Percentiles rank a stretch among this genome's conserved stretches.
phyloP scores from a whole-genome alignment of 1,140 invertebrate genomes.

The Papilio helenus region DNA sequence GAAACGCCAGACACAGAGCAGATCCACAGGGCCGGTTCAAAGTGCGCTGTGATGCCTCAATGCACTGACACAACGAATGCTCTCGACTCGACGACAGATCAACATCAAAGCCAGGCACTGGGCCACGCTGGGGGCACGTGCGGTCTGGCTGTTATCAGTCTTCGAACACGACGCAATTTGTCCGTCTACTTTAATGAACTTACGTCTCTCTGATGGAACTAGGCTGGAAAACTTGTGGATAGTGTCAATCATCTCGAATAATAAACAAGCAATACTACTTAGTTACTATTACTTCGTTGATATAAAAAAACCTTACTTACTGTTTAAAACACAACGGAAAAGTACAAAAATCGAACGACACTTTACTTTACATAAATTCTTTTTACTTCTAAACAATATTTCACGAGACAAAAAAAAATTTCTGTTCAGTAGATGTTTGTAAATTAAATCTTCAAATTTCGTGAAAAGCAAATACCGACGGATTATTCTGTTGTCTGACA shows the following conservation, averaged over 20 bases:
- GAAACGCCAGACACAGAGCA: background rate
- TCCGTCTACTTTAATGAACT: background rate
- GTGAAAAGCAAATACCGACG: background rate
- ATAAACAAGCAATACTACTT: background rate
- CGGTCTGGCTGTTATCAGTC: background rate
- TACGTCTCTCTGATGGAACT: background rate
- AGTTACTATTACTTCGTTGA: background rate
- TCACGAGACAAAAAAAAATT: background rate
- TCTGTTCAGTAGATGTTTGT: background rate
- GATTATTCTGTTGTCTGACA: background rate
- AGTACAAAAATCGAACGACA: background rate
- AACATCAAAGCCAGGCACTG: background rate
- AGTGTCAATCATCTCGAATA: background rate
- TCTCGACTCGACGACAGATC: background rate
- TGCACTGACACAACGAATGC: background rate
- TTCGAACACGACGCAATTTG: background rate
- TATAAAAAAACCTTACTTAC: background rate
- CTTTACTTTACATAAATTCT: background rate
- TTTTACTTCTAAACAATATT: background rate
- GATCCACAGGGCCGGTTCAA: background rate
- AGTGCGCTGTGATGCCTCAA: background rate
- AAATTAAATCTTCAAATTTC: slow-evolving; percentile 12
- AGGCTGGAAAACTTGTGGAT: background rate
- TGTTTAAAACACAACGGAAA: background rate
- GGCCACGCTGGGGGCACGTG: background rate